These are phyloP conservation scores for Gopherus flavomarginatus DNA, from an alignment of 2,113 vertebrate species.

Conservation along the genomic window DNA sequence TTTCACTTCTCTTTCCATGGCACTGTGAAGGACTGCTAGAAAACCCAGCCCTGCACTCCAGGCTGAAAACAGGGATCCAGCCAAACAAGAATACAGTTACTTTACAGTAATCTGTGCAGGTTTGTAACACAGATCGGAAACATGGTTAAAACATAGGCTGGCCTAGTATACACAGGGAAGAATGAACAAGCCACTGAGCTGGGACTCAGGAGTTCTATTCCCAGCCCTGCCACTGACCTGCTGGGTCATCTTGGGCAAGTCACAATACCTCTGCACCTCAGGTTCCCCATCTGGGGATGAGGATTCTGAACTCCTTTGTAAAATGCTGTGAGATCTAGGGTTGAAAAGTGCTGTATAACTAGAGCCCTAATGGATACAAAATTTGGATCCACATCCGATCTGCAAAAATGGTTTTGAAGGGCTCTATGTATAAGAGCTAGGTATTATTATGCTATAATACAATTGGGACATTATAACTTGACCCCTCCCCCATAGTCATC, in stretches of 20 bases:
- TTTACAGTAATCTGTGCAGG: not conserved
- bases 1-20: not conserved
- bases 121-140: not conserved
- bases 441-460: not conserved
- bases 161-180: not conserved
- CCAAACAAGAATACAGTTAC: not conserved
- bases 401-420: too few species aligned
- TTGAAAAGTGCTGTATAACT: not conserved
- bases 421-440: not conserved
- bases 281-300: not conserved
- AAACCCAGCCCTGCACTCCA: not conserved
- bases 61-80: not conserved
- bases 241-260: not conserved
- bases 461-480: not conserved
- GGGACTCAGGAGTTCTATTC: not conserved
- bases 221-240: not conserved
- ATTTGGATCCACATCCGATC: too few species aligned
- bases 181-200: not conserved
- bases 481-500: not conserved
- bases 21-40: not conserved
- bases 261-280: not conserved
- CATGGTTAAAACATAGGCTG: not conserved
- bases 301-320: not conserved
- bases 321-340: not conserved
- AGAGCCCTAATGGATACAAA: too few species aligned